Evolutionary conservation across 2,113 vertebrate species (phyloP), one percentile per base, ranked within the genome.

Genomic region (Thomomys bottae): DNA sequence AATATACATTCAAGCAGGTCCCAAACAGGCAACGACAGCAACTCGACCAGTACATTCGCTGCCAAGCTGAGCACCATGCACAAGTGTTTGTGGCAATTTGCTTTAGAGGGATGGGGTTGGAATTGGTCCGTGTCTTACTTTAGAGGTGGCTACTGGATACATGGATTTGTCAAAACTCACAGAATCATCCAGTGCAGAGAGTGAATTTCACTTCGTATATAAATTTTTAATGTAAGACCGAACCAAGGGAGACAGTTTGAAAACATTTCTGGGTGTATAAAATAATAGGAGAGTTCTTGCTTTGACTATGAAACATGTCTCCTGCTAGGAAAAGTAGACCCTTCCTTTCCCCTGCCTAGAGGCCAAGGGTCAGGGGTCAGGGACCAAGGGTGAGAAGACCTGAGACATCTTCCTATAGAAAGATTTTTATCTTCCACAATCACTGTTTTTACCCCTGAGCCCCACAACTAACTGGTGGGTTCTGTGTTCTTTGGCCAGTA

Each of bases 121-220:
- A 14, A 76, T 21, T 42, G 14, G 21, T 40, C 1, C 49, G 21
- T 36, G 18, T 72, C 32, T 64, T 72, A 17, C 3, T 49, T 24
- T 63, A 30, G 21, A 26, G 9, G 15, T 67, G 59, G 18, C 34
- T 77, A 84, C 15, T 11, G 63, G 49, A 54, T 49, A n/a, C n/a
- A 12, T 2, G 17, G 67, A 79, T 72, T 32, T 90, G 68, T 83
- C 67, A 89, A 79, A 88, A 77, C 17, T 88, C 83, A 88, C 1
- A 75, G 71, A 71, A 57, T 4, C 17, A 10, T 26, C 15, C 11
- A 63, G 59, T 26, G 23, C 59, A 67, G 64, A 89, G 24, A 63
- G 8, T 66, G 23, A 94, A 28, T 67, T 64, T 57, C 34, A 49
- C 40, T 57, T n/a, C n/a, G 30, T 49, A 66, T 30, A 57, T 11